Conservation (phyloP, 2,113 vertebrate species). For the Cyphomyrus plagiostoma region DNA sequence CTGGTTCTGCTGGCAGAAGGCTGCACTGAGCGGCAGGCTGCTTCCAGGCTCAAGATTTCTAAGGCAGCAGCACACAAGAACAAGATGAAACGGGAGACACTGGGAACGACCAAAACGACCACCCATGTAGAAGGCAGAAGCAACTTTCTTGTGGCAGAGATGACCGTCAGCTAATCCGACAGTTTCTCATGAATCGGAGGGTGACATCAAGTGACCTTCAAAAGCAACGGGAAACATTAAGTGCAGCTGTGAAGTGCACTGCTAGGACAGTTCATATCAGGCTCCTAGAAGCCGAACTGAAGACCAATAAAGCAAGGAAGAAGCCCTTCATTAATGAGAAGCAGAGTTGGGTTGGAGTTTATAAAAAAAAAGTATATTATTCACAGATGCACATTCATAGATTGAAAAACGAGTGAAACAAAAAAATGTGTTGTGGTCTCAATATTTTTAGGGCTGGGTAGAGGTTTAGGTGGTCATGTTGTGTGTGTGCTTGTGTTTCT, state of each 20-base stretch:
- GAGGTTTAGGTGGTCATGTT: background rate
- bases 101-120: background rate
- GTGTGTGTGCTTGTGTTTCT: background rate
- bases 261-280: background rate
- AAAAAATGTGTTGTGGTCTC: background rate
- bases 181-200: background rate
- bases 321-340: background rate
- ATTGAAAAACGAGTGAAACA: background rate
- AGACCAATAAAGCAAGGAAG: background rate
- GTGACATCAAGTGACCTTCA: background rate
- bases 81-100: background rate
- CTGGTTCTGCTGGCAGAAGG: background rate
- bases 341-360: background rate
- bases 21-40: background rate
- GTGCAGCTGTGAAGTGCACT: background rate
- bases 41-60: background rate
- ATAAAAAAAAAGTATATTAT: background rate
- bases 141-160: background rate
- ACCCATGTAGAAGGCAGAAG: background rate
- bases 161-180: background rate
- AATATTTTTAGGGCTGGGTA: background rate
- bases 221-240: background rate
- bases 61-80: background rate
- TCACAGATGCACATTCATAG: background rate
- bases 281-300: background rate